phyloP scores from a whole-genome alignment of 2,888 invertebrate species.

The Tromatobia lineatoria region DNA sequence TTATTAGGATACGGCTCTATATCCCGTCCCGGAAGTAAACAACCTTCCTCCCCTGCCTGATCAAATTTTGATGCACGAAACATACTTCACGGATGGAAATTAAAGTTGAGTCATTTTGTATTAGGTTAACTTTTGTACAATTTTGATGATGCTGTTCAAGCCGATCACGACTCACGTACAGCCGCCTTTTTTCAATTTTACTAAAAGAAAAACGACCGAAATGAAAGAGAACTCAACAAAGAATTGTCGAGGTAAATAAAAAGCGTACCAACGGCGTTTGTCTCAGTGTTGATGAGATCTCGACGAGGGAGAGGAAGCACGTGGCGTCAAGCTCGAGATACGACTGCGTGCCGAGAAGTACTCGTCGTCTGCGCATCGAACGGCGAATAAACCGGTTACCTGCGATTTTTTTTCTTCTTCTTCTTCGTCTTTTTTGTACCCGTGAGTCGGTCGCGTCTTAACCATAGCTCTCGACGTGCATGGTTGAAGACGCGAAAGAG shows the following conservation, averaged over 20 bases:
- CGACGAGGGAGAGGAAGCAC: conserved; percentile 61
- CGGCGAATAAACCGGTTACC: conserved; percentile 66
- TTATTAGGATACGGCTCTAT: too few species aligned
- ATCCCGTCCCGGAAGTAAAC: too few species aligned
- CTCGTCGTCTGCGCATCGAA: conserved; percentile 34
- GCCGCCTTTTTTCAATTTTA: not conserved
- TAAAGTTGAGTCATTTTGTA: not conserved
- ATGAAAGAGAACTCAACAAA: not conserved
- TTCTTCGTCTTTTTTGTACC: conserved; percentile 31
- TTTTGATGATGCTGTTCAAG: not conserved
- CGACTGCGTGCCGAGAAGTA: conserved; percentile 35
- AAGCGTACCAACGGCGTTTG: conserved; percentile 18
- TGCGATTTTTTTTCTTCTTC: conserved; percentile 47
- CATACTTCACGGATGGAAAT: not conserved
- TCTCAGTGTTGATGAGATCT: conserved; percentile 60
- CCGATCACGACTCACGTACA: not conserved
- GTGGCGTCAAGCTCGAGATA: conserved; percentile 60
- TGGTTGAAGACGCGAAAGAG: conserved; percentile 39
- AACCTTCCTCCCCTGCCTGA: not conserved
- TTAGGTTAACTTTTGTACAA: not conserved
- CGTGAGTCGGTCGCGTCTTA: conserved; percentile 3
- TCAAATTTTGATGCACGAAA: not conserved
- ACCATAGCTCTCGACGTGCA: conserved; percentile 27
- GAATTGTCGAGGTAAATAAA: conserved; percentile 1
- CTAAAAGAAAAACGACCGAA: conserved; percentile 2